Percentiles rank a stretch among this genome's conserved stretches.
These are phyloP conservation scores for Bombus superbus DNA, from an alignment of 1,140 invertebrate genomes.

Conservation along the genomic window DNA sequence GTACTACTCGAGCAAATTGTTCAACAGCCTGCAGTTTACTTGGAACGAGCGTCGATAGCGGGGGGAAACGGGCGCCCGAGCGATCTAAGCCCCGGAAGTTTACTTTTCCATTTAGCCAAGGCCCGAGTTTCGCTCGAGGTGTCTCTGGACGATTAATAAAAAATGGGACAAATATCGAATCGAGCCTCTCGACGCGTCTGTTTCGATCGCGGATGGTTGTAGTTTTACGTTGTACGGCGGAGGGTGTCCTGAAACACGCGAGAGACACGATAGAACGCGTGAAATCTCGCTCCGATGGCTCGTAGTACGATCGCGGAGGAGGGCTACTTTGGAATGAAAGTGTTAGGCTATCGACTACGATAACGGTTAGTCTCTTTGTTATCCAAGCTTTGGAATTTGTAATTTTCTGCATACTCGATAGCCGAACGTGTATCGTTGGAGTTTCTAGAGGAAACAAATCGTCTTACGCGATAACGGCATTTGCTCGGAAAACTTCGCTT, in stretches of 20 bases:
- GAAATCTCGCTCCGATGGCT: no score
- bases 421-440: no score
- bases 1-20: constrained; percentile 34
- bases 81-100: neutral
- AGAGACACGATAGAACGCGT: no score
- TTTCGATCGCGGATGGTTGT: neutral
- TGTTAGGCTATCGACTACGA: no score
- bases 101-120: neutral
- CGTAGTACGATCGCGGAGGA: no score
- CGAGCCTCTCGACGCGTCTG: neutral
- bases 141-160: neutral
- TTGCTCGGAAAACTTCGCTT: no score
- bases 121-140: neutral
- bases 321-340: no score
- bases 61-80: neutral
- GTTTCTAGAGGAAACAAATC: no score
- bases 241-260: neutral
- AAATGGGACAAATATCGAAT: neutral
- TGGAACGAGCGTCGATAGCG: neutral
- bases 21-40: neutral
- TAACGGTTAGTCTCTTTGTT: no score
- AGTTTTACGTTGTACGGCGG: neutral
- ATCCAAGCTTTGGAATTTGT: no score
- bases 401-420: no score
- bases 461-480: no score